Percentiles rank a stretch among this genome's conserved stretches.
Evolutionary conservation across 1,140 invertebrate species (phyloP).

Genomic region (Stratiolaelaps scimitus): DNA sequence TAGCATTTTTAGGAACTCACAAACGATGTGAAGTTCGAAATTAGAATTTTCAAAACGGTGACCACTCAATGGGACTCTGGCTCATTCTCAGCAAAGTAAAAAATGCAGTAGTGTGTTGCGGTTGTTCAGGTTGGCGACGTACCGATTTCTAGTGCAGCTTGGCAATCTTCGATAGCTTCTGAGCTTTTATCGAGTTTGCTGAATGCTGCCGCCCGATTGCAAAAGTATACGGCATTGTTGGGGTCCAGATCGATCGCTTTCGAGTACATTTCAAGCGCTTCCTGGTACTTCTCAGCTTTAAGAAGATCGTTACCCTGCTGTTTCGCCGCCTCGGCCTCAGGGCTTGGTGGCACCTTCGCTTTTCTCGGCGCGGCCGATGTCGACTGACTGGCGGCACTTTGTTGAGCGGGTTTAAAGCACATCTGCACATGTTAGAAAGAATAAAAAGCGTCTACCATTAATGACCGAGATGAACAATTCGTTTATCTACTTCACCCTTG

Average conservation of each 20-base stretch:
- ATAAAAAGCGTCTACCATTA: too few species aligned
- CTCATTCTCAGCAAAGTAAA: too few species aligned
- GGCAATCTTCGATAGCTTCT: conserved; percentile 73
- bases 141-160: conserved; percentile 64
- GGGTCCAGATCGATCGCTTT: conserved; percentile 69
- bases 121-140: too few species aligned
- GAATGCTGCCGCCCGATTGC: conserved; percentile 79
- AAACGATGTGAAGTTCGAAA: too few species aligned
- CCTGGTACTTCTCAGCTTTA: conserved; percentile 60
- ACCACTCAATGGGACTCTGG: too few species aligned
- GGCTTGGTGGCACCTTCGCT: conserved; percentile 46
- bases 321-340: conserved; percentile 60
- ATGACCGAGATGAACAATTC: too few species aligned
- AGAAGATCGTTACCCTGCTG: conserved; percentile 73
- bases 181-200: conserved; percentile 68
- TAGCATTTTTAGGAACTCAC: too few species aligned
- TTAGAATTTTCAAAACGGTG: too few species aligned
- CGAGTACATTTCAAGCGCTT: conserved; percentile 67
- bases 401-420: not conserved
- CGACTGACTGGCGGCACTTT: not conserved
- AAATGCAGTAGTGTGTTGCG: too few species aligned
- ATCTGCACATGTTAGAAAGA: conserved; percentile 17
- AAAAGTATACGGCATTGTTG: conserved; percentile 82
- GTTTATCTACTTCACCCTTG: too few species aligned
- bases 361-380: not conserved